These are phyloP conservation scores for Akabosia matsudoensis DNA, from an alignment of 1,140 invertebrate species.

Conservation along the genomic window DNA sequence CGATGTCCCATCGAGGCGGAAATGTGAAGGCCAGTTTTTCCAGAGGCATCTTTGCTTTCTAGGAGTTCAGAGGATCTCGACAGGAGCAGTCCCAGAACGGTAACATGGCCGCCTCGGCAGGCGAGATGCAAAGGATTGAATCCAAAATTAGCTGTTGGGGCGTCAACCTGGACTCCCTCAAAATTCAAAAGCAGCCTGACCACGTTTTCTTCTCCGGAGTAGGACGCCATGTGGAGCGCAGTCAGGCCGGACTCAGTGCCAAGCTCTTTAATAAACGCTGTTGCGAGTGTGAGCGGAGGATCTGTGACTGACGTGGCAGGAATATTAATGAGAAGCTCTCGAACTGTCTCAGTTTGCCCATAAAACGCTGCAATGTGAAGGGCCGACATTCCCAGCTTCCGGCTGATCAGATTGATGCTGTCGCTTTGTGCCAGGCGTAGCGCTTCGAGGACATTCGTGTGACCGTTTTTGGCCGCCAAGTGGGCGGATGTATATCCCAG, in stretches of 20 bases:
- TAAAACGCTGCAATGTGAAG: slow-evolving; percentile 96
- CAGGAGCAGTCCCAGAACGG: slow-evolving; percentile 88
- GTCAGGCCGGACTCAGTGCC: slow-evolving; percentile 88
- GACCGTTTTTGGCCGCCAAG: slow-evolving; percentile 90
- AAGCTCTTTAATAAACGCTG: slow-evolving; percentile 67
- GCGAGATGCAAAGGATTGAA: slow-evolving; percentile 92
- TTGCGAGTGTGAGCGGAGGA: slow-evolving; percentile 60
- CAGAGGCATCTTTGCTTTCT: slow-evolving; percentile 85
- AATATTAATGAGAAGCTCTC: slow-evolving; percentile 85
- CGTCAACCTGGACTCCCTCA: slow-evolving; percentile 91
- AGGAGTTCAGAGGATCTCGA: slow-evolving; percentile 89
- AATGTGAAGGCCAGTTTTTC: slow-evolving; percentile 83
- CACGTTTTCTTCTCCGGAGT: slow-evolving; percentile 95
- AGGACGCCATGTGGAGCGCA: slow-evolving; percentile 89
- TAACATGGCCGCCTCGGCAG: slow-evolving; percentile 90
- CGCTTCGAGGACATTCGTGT: slow-evolving; percentile 85
- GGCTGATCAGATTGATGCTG: slow-evolving; percentile 80
- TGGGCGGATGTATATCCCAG: slow-evolving; percentile 91
- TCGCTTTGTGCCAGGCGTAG: slow-evolving; percentile 71
- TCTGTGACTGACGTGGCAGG: slow-evolving; percentile 93
- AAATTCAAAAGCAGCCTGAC: slow-evolving; percentile 91
- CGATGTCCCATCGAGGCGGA: slow-evolving; percentile 93
- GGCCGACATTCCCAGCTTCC: slow-evolving; percentile 92
- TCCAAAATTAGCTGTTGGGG: slow-evolving; percentile 84
- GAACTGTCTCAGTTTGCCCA: slow-evolving; percentile 92